Evolutionary conservation across 2,797 vertebrate species (phyloP).

Genomic region (Serranus cabrilla): DNA sequence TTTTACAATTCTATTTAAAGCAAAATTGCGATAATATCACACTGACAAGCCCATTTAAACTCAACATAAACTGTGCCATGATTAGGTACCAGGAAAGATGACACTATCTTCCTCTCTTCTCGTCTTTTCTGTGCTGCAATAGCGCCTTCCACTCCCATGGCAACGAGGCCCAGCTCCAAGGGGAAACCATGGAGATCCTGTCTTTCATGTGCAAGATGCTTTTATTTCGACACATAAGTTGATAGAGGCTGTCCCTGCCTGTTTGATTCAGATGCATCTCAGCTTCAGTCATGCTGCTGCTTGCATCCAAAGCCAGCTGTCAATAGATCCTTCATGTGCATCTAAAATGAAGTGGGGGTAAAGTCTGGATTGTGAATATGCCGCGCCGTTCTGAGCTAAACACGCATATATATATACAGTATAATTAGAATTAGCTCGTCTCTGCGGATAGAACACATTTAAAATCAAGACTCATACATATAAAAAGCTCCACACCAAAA

Average conservation of each 20-base stretch:
- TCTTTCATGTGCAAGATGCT: slow-evolving; percentile 86
- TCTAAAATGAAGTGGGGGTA: slow-evolving; percentile 37
- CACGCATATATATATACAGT: not conserved
- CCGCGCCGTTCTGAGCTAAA: not conserved
- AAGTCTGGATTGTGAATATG: slow-evolving; percentile 22
- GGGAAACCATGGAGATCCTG: slow-evolving; percentile 85
- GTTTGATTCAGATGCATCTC: slow-evolving; percentile 70
- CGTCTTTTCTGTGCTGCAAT: slow-evolving; percentile 55
- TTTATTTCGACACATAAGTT: slow-evolving; percentile 81
- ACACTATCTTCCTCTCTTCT: slow-evolving; percentile 49
- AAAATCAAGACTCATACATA: not conserved
- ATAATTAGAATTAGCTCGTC: not conserved
- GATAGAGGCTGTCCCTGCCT: slow-evolving; percentile 65
- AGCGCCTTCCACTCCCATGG: slow-evolving; percentile 81
- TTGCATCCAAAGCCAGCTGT: slow-evolving; percentile 47
- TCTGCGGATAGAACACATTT: not conserved
- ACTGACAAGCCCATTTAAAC: slow-evolving; percentile 1
- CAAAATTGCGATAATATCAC: not conserved
- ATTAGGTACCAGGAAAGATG: slow-evolving; percentile 47
- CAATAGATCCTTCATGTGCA: slow-evolving; percentile 49
- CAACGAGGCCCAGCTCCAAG: slow-evolving; percentile 79
- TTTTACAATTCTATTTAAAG: not conserved
- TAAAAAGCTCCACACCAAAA: not conserved
- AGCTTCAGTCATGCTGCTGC: slow-evolving; percentile 53
- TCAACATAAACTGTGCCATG: slow-evolving; percentile 27